Evolutionary conservation across 1,140 invertebrate species (phyloP).

Genomic region (Drosophila busckii): DNA sequence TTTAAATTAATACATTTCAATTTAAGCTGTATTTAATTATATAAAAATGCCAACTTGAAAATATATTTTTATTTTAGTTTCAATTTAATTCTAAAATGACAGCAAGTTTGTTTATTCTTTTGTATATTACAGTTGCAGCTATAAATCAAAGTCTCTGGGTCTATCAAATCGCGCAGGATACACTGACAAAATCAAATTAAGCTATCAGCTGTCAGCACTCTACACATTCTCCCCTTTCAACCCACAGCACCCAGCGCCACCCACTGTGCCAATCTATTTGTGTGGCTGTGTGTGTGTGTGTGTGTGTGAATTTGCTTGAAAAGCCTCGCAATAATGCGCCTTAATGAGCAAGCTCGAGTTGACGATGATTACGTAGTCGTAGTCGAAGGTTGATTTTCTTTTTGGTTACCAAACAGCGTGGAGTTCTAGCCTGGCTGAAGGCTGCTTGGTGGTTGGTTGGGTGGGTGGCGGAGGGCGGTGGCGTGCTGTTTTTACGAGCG

Average conservation of each 20-base stretch:
- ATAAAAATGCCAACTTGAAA: too few species aligned
- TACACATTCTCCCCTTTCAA: constrained; percentile 7
- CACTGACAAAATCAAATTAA: constrained; percentile 22
- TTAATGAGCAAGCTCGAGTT: constrained; percentile 48
- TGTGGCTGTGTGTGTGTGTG: neutral
- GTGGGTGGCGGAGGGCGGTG: constrained; percentile 15
- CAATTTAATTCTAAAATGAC: too few species aligned
- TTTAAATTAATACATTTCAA: too few species aligned
- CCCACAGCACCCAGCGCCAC: neutral
- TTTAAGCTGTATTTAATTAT: too few species aligned
- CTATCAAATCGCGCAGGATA: constrained; percentile 12
- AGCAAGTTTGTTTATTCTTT: too few species aligned
- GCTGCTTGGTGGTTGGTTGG: neutral
- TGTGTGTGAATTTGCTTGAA: too few species aligned
- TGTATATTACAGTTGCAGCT: too few species aligned
- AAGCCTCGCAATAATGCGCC: constrained; percentile 49
- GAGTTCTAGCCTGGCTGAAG: constrained; percentile 6
- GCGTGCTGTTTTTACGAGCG: constrained; percentile 64
- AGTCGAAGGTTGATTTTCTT: too few species aligned
- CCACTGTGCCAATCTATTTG: neutral
- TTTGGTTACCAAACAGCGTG: constrained; percentile 21
- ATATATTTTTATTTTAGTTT: too few species aligned
- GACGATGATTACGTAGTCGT: constrained; percentile 28
- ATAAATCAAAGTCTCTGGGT: constrained; percentile 4
- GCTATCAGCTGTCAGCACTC: constrained; percentile 53